Conservation (phyloP, 2,888 invertebrate genomes). For the Palloptera scutellata region DNA sequence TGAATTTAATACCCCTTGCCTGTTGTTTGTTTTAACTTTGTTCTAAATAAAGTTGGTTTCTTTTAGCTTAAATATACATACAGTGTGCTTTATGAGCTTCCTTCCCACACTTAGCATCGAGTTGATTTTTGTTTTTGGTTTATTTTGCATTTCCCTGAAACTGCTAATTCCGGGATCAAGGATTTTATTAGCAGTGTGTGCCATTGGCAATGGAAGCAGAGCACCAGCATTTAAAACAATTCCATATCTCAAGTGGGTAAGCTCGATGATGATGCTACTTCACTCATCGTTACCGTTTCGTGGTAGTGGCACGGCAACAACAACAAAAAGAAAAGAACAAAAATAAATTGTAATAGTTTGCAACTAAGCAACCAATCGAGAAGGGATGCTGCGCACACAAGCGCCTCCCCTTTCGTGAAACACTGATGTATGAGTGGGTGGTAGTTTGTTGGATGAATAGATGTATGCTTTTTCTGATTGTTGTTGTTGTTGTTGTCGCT, state of each 20-base stretch:
- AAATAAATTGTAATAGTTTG: conserved; percentile 24
- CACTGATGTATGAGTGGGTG: neutral
- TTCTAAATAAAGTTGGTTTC: too few species aligned
- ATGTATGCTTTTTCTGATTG: neutral
- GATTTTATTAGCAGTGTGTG: conserved; percentile 40
- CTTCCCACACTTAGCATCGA: neutral
- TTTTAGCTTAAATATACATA: too few species aligned
- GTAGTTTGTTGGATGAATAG: conserved; percentile 7
- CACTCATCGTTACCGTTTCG: conserved; percentile 8
- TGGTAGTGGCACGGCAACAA: conserved; percentile 5
- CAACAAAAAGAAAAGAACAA: conserved; percentile 8
- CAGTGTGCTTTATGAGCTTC: neutral
- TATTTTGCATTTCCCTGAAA: conserved; percentile 36
- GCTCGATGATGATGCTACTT: conserved; percentile 17
- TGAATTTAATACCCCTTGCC: too few species aligned
- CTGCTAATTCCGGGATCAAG: conserved; percentile 56
- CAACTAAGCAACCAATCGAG: conserved; percentile 46
- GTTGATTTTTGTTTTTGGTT: conserved; percentile 1
- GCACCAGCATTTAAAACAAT: conserved; percentile 22
- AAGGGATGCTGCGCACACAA: conserved; percentile 43
- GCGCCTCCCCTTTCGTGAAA: conserved; percentile 41
- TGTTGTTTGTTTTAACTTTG: too few species aligned
- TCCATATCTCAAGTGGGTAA: conserved; percentile 23
- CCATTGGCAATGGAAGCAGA: conserved; percentile 18
- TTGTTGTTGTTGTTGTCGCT: neutral